Evolutionary conservation across 2,888 invertebrate genomes (phyloP), one percentile per base, ranked within the genome.

Genomic region (Sesia bembeciformis): DNA sequence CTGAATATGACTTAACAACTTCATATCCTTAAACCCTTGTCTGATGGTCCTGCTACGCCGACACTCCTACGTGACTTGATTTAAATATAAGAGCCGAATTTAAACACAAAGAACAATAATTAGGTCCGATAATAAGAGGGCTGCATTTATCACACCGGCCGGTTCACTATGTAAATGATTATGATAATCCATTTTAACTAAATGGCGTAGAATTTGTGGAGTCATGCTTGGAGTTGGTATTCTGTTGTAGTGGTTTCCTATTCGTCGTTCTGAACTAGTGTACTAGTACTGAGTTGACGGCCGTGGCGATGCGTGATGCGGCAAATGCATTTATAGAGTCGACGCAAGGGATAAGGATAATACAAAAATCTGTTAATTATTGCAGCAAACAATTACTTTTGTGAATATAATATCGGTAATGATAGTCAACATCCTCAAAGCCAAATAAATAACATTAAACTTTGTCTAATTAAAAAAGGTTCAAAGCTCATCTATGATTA

Each of bases 91-190:
- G 67, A 53, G 64, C 71, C 66, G 63, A 78, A 81, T 83, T 81
- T 79, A 72, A 82, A 83, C 81, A 86, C 86, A 88, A 87, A 84
- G 86, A 78, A 74, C 72, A 83, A 86, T 86, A 87, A 88, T 86
- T 87, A 84, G 81, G 78, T 78, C 69, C 77, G 71, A 83, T 87
- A 81, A 79, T 82, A 80, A 79, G 75, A 74, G 74, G 69, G 73
- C 66, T 72, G 64, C 72, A 68, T 75, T 77, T 79, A 81, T 78
- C 72, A 74, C 72, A 72, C 78, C 71, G 72, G 78, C 70, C 70
- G 66, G 67, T 68, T 69, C 66, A 71, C 76, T 84, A 87, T 87
- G 86, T 82, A 84, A 86, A 86, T 86, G 74, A 75, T 75, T 86
- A 86, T 87, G 84, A 80, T 86, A 87, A 86, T 86, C 68, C 76